Base-by-base conservation (phyloP, 2,797 vertebrate species). In the Rhincodon typus region DNA sequence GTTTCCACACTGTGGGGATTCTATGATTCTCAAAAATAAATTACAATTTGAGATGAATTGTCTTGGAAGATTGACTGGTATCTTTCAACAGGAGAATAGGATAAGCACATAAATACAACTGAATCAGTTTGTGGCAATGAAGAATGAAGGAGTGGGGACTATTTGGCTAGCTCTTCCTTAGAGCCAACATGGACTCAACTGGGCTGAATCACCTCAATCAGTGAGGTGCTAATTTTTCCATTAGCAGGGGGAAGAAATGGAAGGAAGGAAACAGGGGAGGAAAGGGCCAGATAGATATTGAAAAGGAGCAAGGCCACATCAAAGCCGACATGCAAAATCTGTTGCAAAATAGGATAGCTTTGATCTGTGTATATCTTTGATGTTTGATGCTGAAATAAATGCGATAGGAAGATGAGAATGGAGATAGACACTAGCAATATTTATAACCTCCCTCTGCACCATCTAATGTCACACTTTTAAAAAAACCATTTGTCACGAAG, bases 401-500 rank as follows among this genome's bases (percentile, higher is more conserved):
- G 50, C 13, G 57, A 88, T 82, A n/a, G n/a, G 10, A 30, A 53
- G 27, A 57, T 88, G 30, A 13, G 86, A 88, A 88, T 57, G 86
- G 50, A 88, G 86, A 53, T 12, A 88, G 23, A 12, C 86, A 53
- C 25, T 4, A 13, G 50, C 25, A 57, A 34, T 88, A 88, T 57
- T 88, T 88, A 57, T 88, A 57, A 27, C 86, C 42, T 27, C 3
- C 1, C 50, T 34, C 46, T 27, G 77, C 77, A 82, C 13, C 77
- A 82, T 17, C n/a, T 38, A 82, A 38, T 82, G 25, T 88, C 86
- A 88, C 50, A 88, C 46, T 88, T 57, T 57, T 30, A 30, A 88
- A 84, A 50, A 57, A 57, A 57, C n/a, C 77, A 57, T 53, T 88
- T 57, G 86, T 88, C 86, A 88, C 86, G 86, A 88, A 88, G 50